phyloP scores from a whole-genome alignment of 1,140 invertebrate genomes.

The Temnothorax curvispinosus region DNA sequence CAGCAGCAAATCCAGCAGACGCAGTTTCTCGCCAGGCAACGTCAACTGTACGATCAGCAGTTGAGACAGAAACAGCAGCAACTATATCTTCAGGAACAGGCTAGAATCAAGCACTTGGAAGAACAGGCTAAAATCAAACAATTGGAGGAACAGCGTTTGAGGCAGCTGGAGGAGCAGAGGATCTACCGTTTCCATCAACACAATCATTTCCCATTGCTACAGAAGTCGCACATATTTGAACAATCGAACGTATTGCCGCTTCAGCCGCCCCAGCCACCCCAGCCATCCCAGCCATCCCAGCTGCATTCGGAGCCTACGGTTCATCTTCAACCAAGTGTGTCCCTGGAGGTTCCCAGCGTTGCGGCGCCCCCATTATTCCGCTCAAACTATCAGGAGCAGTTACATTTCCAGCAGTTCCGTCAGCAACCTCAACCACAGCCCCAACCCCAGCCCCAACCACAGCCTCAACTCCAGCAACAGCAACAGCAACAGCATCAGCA shows the following conservation, averaged over 20 bases:
- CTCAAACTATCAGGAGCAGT: constrained; percentile 63
- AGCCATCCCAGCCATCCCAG: constrained; percentile 61
- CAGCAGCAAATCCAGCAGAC: constrained; percentile 90
- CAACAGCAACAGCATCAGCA: constrained; percentile 84
- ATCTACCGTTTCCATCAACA: constrained; percentile 73
- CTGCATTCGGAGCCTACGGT: constrained; percentile 71
- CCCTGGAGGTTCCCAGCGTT: constrained; percentile 80
- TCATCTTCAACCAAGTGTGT: constrained; percentile 83
- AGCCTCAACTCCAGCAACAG: constrained; percentile 73
- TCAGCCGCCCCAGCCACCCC: constrained; percentile 65
- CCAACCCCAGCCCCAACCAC: constrained; percentile 80
- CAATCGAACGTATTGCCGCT: constrained; percentile 76
- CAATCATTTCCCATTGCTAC: constrained; percentile 74
- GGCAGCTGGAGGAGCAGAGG: constrained; percentile 72
- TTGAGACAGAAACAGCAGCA: constrained; percentile 85
- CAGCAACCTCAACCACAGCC: constrained; percentile 78
- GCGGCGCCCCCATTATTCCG: constrained; percentile 75
- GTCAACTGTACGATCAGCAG: constrained; percentile 87
- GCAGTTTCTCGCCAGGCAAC: constrained; percentile 87
- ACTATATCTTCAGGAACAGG: constrained; percentile 84
- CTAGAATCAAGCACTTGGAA: constrained; percentile 82
- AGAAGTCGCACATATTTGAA: constrained; percentile 77
- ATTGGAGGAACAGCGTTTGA: constrained; percentile 78
- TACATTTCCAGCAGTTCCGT: constrained; percentile 79
- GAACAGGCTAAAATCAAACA: constrained; percentile 78